Evolutionary conservation across 1,140 invertebrate genomes (phyloP), one percentile per base, ranked within the genome.

Genomic region (Dendrolimus kikuchii): DNA sequence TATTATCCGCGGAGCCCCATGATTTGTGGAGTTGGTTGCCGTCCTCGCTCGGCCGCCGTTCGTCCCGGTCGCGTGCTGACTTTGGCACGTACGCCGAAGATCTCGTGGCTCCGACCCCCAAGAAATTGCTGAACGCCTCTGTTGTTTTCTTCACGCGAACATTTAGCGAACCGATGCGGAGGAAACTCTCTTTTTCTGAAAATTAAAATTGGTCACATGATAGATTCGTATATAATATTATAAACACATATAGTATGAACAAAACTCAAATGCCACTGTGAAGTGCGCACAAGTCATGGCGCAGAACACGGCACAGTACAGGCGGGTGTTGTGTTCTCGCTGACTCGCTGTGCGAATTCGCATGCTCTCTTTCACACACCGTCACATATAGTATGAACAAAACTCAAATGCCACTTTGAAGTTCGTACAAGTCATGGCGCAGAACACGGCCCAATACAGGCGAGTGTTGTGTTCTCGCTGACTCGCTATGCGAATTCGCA

Each of bases 131-230:
- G 88, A 96, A 95, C 2, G 94, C 94, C 75, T 96, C 95, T 45
- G 95, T 96, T 37, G 95, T 96, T 81, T 94, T 95, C 88, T 96
- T 96, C 70, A 96, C 95, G 72, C 95, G 90, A 42, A 96, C 95
- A 88, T 96, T 96, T 74, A 97, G 86, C 6, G 95, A 97, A 63
- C 95, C 95, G 88, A 97, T 96, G 67, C 95, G 90, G 59, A 96
- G 90, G 84, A 97, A 96, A 71, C 94, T 92, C 86, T 95, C 94
- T 90, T 94, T 95, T 87, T 95, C 94, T 93, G 87, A 62, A 59
- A 50, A 49, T 4, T 43, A 43, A 43, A 43, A 7, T n/a, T 43
- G 41, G 39, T 45, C 7, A 42, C 46, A 23, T 23, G 23, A 23
- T 23, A 23, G 23, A 23, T 23, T 23, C 23, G 23, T 23, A 23